These are phyloP conservation scores for Danaus melanippus DNA, from an alignment of 1,140 invertebrate species.

Conservation along the genomic window DNA sequence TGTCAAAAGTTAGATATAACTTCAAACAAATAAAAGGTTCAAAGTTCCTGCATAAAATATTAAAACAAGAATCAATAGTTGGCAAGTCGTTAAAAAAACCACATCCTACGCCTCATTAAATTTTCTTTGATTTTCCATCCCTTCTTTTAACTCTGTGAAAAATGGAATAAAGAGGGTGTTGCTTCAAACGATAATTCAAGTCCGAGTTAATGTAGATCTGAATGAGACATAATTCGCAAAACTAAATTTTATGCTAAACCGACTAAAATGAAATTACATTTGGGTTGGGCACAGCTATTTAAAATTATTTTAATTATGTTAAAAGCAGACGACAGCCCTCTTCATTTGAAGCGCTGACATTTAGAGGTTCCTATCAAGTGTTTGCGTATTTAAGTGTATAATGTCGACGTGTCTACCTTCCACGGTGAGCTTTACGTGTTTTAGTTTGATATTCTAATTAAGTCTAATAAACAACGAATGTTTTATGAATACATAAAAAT, in stretches of 20 bases:
- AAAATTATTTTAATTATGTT: slow-evolving; percentile 71
- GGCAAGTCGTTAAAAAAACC: slow-evolving; percentile 29
- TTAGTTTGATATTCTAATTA: too few species aligned
- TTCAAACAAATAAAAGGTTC: too few species aligned
- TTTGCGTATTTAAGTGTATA: too few species aligned
- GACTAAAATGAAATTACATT: slow-evolving; percentile 29
- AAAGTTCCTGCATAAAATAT: too few species aligned
- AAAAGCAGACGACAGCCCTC: slow-evolving; percentile 68
- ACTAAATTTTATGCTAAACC: slow-evolving; percentile 71
- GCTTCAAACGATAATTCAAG: slow-evolving; percentile 61
- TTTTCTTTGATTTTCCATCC: slow-evolving; percentile 37
- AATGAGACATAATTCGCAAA: slow-evolving; percentile 65
- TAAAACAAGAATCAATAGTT: slow-evolving; percentile 21
- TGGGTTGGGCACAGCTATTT: slow-evolving; percentile 63
- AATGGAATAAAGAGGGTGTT: slow-evolving; percentile 53
- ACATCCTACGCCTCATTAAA: slow-evolving; percentile 38
- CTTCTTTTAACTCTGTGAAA: slow-evolving; percentile 41
- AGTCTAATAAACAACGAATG: too few species aligned
- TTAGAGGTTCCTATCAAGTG: slow-evolving; percentile 19
- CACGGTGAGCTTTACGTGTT: too few species aligned
- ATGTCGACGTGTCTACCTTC: too few species aligned
- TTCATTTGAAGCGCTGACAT: slow-evolving; percentile 47
- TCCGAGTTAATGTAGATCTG: slow-evolving; percentile 59
- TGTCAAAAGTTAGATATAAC: too few species aligned
- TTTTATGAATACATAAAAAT: too few species aligned